Percentiles rank a stretch among this genome's conserved stretches.
phyloP scores from a whole-genome alignment of 2,113 vertebrate genomes.

The Grus americana region DNA sequence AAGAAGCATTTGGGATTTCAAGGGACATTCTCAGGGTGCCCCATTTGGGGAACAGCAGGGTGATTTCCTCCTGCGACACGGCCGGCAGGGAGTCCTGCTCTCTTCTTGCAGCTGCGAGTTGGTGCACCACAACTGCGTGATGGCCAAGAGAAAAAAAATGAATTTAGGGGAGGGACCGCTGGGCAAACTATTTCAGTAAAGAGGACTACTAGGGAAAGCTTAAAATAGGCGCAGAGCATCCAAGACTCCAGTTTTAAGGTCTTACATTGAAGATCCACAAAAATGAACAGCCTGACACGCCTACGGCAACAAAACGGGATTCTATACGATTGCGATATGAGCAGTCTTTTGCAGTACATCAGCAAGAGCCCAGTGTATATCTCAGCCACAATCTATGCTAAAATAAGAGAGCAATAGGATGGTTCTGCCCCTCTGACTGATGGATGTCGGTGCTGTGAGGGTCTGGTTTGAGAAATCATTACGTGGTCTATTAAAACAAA shows the following conservation, averaged over 20 bases:
- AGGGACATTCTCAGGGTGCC: neutral
- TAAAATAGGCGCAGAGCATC: conserved; percentile 30
- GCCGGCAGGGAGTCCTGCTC: neutral
- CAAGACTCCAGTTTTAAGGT: conserved; percentile 35
- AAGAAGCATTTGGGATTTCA: neutral
- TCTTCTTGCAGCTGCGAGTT: neutral
- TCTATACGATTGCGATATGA: neutral
- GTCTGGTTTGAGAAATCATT: neutral
- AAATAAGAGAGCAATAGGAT: conserved; percentile 20
- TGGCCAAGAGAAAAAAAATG: neutral
- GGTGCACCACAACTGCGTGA: neutral
- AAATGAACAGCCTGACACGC: conserved; percentile 56
- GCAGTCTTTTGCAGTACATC: neutral
- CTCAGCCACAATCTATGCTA: neutral
- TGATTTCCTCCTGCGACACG: neutral
- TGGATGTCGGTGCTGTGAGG: neutral
- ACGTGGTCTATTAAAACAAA: neutral
- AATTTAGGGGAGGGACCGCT: neutral
- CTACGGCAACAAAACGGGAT: conserved; percentile 25
- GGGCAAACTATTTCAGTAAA: conserved; percentile 2
- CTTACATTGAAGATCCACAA: conserved; percentile 7
- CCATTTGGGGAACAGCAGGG: neutral
- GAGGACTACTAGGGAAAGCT: conserved; percentile 1
- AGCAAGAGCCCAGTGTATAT: neutral
- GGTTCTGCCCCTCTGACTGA: neutral